These are phyloP conservation scores for Caenorhabditis japonica DNA, from an alignment of 2,888 invertebrate species.

Conservation along the genomic window DNA sequence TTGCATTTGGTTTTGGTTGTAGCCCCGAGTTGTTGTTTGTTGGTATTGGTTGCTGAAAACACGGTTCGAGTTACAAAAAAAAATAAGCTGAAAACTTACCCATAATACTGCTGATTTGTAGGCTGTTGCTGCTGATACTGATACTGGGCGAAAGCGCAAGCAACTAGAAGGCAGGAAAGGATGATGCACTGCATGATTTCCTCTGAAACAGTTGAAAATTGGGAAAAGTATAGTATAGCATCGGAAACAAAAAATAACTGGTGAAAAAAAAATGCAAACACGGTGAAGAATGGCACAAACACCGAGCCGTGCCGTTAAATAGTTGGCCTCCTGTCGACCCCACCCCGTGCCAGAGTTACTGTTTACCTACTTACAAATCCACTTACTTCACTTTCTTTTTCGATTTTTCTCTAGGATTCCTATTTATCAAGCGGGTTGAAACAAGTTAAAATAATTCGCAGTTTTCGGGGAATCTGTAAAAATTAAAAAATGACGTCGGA, in stretches of 20 bases:
- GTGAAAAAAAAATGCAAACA: conserved; percentile 1
- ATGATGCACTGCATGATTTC: conserved; percentile 43
- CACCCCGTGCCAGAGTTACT: conserved; percentile 21
- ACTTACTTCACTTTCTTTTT: conserved; percentile 19
- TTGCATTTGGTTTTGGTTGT: conserved; percentile 31
- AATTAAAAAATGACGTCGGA: no score
- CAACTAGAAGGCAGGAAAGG: conserved; percentile 27
- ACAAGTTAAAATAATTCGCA: background rate
- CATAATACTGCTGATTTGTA: conserved; percentile 36
- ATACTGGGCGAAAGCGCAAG: conserved; percentile 41
- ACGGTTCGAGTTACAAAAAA: no score
- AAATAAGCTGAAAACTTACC: conserved; percentile 21
- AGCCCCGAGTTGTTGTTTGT: conserved; percentile 48
- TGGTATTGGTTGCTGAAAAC: conserved; percentile 52
- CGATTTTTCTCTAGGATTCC: background rate
- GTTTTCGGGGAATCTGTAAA: background rate
- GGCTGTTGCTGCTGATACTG: conserved; percentile 37
- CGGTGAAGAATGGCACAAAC: background rate
- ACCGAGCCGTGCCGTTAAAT: conserved; percentile 20
- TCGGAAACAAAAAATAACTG: background rate
- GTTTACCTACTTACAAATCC: conserved; percentile 44
- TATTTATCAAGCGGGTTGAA: background rate
- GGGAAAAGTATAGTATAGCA: background rate
- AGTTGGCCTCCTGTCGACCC: conserved; percentile 26
- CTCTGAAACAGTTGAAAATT: conserved; percentile 4